phyloP scores from a whole-genome alignment of 1,140 invertebrate species.

The Drosophila novamexicana region DNA sequence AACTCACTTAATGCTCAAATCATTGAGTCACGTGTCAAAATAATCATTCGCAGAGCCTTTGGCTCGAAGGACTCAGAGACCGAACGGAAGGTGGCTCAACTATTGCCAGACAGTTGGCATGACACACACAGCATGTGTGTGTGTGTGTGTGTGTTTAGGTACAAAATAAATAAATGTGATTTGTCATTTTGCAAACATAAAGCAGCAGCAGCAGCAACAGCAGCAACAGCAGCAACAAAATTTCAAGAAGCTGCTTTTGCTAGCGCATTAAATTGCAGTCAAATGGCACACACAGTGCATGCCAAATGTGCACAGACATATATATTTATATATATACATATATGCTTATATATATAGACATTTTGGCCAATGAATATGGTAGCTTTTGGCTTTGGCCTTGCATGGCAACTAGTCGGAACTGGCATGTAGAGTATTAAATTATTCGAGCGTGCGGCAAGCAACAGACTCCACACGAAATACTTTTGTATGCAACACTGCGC shows the following conservation, averaged over 20 bases:
- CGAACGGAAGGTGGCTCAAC: conserved; percentile 46
- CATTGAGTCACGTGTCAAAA: conserved; percentile 64
- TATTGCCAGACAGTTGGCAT: conserved; percentile 32
- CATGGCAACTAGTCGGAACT: conserved; percentile 8
- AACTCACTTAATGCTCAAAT: conserved; percentile 29
- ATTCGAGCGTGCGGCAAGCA: conserved; percentile 72
- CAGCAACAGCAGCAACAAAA: conserved; percentile 39
- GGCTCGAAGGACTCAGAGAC: conserved; percentile 44
- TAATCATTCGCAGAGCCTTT: conserved; percentile 47
- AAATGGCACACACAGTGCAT: conserved; percentile 79
- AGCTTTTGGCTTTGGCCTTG: conserved; percentile 39
- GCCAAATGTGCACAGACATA: conserved; percentile 58
- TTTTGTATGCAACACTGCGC: conserved; percentile 78
- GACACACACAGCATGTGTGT: neutral
- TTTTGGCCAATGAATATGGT: conserved; percentile 52
- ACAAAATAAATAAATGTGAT: conserved; percentile 82
- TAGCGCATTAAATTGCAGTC: conserved; percentile 81
- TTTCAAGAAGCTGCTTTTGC: conserved; percentile 47
- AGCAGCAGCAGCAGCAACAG: conserved; percentile 48
- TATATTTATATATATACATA: conserved; percentile 7
- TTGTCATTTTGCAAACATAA: conserved; percentile 80
- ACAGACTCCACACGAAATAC: conserved; percentile 61
- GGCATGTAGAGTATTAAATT: conserved; percentile 67
- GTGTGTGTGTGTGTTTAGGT: conserved; percentile 9
- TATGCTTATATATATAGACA: conserved; percentile 12